Evolutionary conservation across 1,140 invertebrate species (phyloP).

Genomic region (Pseudachorutes palmiensis): DNA sequence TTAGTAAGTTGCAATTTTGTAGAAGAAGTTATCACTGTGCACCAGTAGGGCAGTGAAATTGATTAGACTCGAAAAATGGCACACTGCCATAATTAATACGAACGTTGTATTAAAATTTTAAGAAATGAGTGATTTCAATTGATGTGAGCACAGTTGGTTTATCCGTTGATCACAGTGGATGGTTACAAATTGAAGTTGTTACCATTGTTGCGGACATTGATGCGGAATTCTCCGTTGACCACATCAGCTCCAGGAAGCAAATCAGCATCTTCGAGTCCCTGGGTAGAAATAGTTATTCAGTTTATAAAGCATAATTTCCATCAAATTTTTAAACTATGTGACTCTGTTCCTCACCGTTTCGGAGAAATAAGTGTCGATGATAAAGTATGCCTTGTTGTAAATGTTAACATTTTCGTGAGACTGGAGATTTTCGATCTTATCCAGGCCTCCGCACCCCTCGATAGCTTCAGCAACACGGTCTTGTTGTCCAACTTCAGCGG

Average conservation of each 20-base stretch:
- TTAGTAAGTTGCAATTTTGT: too few relatives aligned
- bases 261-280: not conserved
- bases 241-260: not conserved
- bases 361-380: slow-evolving; percentile 76
- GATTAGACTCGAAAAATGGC: too few relatives aligned
- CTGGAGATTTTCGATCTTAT: slow-evolving; percentile 66
- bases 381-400: slow-evolving; percentile 68
- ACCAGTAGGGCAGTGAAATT: too few relatives aligned
- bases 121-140: too few relatives aligned
- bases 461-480: slow-evolving; percentile 50
- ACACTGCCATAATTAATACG: too few relatives aligned
- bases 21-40: too few relatives aligned
- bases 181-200: slow-evolving; percentile 3
- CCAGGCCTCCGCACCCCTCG: slow-evolving; percentile 59
- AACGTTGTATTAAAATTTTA: too few relatives aligned
- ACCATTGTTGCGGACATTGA: not conserved
- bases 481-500: slow-evolving; percentile 48
- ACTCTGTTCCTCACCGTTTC: slow-evolving; percentile 40
- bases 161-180: too few relatives aligned
- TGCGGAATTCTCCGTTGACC: not conserved
- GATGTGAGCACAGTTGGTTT: too few relatives aligned
- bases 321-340: not conserved
- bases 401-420: slow-evolving; percentile 67
- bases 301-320: not conserved
- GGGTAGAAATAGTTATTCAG: not conserved